phyloP scores from a whole-genome alignment of 2,797 vertebrate species.

The Gallinago nigripennis region DNA sequence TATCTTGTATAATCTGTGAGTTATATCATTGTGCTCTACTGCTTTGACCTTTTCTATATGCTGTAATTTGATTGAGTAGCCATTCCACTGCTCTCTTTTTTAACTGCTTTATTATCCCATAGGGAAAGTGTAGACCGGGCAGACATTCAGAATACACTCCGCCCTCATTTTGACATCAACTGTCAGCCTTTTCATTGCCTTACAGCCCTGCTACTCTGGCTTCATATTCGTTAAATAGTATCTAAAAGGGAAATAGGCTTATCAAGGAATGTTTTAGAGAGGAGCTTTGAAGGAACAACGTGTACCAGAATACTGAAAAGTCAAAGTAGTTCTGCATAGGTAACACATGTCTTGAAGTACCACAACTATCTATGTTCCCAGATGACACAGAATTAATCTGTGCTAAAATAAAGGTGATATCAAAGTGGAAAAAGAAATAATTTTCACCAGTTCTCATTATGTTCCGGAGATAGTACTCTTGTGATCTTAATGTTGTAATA shows the following conservation, averaged over 20 bases:
- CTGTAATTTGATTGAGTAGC: constrained; percentile 76
- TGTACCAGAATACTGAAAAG: constrained; percentile 5
- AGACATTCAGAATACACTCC: constrained; percentile 61
- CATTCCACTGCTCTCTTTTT: constrained; percentile 64
- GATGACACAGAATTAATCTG: constrained; percentile 4
- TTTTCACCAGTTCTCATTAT: neutral
- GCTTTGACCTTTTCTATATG: constrained; percentile 78
- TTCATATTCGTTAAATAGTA: constrained; percentile 41
- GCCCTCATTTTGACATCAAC: constrained; percentile 10
- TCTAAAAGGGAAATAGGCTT: constrained; percentile 29
- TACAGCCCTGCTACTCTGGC: constrained; percentile 6
- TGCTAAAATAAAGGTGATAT: constrained; percentile 9
- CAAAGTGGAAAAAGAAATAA: constrained; percentile 27
- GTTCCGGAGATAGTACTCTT: neutral
- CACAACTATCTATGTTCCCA: neutral
- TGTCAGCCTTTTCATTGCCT: constrained; percentile 35
- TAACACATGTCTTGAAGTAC: neutral
- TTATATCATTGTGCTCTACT: constrained; percentile 74
- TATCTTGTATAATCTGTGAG: constrained; percentile 76
- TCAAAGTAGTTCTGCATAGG: neutral
- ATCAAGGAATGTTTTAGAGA: neutral
- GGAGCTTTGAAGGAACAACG: neutral
- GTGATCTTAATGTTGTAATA: neutral
- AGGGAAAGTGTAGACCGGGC: constrained; percentile 44
- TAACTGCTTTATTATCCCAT: constrained; percentile 71